A percentile compares a stretch with the other conserved stretches of the same genome.
These are phyloP conservation scores for Pomatostomus ruficeps DNA, from an alignment of 2,113 vertebrate species.

Conservation along the genomic window DNA sequence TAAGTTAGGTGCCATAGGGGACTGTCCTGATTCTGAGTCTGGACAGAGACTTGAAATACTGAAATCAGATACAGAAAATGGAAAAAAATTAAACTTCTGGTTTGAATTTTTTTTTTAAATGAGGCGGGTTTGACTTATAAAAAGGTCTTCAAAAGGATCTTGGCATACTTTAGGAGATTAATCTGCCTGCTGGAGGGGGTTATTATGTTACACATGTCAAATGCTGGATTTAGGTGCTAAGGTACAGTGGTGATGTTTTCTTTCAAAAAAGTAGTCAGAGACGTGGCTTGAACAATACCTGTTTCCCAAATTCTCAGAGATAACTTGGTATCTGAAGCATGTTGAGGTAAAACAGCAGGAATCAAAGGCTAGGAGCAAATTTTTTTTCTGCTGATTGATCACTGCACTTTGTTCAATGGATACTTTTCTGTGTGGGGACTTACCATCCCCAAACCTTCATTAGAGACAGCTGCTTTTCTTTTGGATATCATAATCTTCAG, in stretches of 20 bases:
- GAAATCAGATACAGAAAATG: background rate
- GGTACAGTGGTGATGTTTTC: background rate
- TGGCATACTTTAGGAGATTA: background rate
- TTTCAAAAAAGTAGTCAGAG: background rate
- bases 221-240: background rate
- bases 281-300: background rate
- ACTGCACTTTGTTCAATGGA: background rate
- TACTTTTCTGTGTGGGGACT: background rate
- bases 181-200: background rate
- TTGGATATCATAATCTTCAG: background rate
- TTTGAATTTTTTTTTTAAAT: background rate
- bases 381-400: background rate
- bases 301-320: background rate
- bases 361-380: background rate
- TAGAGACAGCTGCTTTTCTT: background rate
- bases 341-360: background rate
- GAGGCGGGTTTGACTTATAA: background rate
- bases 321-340: background rate
- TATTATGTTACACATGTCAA: background rate
- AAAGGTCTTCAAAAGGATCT: background rate
- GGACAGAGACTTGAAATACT: background rate
- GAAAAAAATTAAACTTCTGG: background rate
- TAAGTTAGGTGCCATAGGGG: background rate
- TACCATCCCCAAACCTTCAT: background rate
- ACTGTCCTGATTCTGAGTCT: background rate